These are phyloP conservation scores for Metallyticus violacea DNA, from an alignment of 2,888 invertebrate genomes.

Conservation along the genomic window DNA sequence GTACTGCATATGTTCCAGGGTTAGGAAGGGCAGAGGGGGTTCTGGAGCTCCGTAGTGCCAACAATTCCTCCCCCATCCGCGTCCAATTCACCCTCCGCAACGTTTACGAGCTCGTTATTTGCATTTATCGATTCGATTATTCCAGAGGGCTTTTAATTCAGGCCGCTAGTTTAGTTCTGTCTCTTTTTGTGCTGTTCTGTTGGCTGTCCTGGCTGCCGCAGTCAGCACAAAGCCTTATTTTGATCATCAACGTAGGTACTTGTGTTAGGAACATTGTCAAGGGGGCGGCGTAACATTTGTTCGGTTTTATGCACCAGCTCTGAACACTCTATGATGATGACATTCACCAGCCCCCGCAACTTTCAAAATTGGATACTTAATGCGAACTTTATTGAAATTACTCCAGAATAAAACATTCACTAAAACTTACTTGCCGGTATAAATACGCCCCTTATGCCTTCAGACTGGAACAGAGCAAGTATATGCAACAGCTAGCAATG, in stretches of 20 bases:
- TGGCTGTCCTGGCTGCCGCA: background rate
- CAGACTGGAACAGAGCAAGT: too few species aligned
- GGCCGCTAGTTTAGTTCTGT: background rate
- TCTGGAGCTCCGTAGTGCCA: background rate
- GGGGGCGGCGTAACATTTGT: constrained; percentile 6
- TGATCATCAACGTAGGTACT: background rate
- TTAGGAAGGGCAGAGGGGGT: background rate
- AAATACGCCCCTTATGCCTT: too few species aligned
- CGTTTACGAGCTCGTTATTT: constrained; percentile 13
- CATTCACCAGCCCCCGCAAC: background rate
- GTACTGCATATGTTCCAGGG: constrained; percentile 10
- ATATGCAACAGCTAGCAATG: too few species aligned
- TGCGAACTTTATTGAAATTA: background rate
- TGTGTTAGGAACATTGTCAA: background rate
- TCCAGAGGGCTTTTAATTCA: constrained; percentile 13
- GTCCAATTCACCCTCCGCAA: background rate
- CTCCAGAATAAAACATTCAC: background rate
- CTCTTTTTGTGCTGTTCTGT: background rate
- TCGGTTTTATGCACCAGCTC: background rate
- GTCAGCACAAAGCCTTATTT: background rate
- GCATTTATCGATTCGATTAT: constrained; percentile 19
- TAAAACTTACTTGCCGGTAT: too few species aligned
- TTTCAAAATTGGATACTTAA: too few species aligned
- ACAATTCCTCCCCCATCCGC: background rate
- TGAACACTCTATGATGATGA: background rate